phyloP scores from a whole-genome alignment of 2,797 vertebrate species.

The Aplochiton taeniatus region DNA sequence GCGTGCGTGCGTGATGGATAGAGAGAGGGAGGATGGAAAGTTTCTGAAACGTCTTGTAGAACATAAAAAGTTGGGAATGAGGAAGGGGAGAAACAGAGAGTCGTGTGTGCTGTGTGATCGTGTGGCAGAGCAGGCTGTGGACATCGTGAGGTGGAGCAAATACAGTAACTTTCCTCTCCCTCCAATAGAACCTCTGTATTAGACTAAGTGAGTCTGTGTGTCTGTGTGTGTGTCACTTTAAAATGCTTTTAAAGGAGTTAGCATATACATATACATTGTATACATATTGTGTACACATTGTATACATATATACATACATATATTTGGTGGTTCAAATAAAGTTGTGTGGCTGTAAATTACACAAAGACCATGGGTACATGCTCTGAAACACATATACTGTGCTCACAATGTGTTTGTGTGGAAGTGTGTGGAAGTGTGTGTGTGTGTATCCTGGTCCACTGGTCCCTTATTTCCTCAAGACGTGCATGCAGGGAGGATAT shows the following conservation, averaged over 20 bases:
- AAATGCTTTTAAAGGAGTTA: too few species aligned
- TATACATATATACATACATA: too few species aligned
- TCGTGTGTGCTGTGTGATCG: constrained; percentile 34
- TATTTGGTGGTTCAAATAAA: too few species aligned
- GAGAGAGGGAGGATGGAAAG: constrained; percentile 16
- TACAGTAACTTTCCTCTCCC: not conserved
- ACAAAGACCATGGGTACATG: too few species aligned
- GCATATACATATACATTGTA: too few species aligned
- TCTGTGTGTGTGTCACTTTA: constrained; percentile 3
- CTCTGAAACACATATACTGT: not conserved
- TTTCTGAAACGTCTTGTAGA: constrained; percentile 9
- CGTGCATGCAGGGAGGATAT: not conserved
- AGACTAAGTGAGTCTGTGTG: constrained; percentile 1
- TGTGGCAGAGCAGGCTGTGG: constrained; percentile 24
- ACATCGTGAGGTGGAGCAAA: constrained; percentile 38
- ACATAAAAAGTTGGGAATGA: constrained; percentile 14
- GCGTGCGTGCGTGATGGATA: not conserved
- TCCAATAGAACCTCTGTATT: constrained; percentile 13
- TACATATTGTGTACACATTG: too few species aligned
- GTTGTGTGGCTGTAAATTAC: too few species aligned
- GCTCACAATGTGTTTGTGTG: constrained; percentile 1
- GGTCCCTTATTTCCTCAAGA: not conserved
- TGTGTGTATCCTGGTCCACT: too few species aligned
- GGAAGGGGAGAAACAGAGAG: constrained; percentile 37
- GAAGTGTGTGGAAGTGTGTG: constrained; percentile 5